A percentile compares a stretch with the other conserved stretches of the same genome.
These are phyloP conservation scores for Autographa gamma DNA, from an alignment of 2,888 invertebrate genomes.

Conservation along the genomic window DNA sequence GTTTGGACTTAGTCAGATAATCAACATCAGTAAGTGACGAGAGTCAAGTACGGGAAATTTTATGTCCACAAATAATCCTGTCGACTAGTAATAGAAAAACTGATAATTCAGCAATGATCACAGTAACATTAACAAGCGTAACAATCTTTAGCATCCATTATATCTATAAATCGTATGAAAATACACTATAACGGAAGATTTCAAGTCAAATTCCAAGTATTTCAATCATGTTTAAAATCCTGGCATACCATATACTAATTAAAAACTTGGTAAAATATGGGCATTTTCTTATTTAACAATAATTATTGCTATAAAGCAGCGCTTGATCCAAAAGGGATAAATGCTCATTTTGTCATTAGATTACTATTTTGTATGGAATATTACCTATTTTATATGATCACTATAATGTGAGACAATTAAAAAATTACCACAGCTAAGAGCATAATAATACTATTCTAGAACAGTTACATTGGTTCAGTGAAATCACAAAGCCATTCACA, in stretches of 20 bases:
- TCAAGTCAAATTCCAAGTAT: slow-evolving; percentile 6
- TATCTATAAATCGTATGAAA: slow-evolving; percentile 16
- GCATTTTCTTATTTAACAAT: slow-evolving; percentile 2
- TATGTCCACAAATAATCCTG: not conserved
- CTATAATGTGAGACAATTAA: slow-evolving; percentile 15
- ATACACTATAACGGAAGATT: slow-evolving; percentile 14
- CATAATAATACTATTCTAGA: slow-evolving; percentile 26
- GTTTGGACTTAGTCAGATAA: not conserved
- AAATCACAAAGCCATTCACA: slow-evolving; percentile 39
- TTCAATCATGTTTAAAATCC: not conserved
- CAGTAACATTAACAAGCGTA: slow-evolving; percentile 16
- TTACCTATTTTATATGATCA: slow-evolving; percentile 11
- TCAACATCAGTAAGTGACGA: not conserved
- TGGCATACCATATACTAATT: not conserved
- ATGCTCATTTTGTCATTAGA: slow-evolving; percentile 14
- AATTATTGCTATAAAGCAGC: slow-evolving; percentile 7
- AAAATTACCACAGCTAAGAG: slow-evolving; percentile 19
- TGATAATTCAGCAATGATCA: slow-evolving; percentile 10
- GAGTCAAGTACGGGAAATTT: not conserved
- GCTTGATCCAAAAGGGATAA: slow-evolving; percentile 16
- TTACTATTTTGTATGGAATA: slow-evolving; percentile 16
- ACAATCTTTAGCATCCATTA: slow-evolving; percentile 6
- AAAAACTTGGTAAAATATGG: slow-evolving; percentile 11
- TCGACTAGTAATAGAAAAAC: not conserved
- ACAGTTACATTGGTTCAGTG: slow-evolving; percentile 33